A percentile compares a stretch with the other conserved stretches of the same genome.
Evolutionary conservation across 2,888 invertebrate genomes (phyloP).

Genomic region (Napeogenes sylphis): DNA sequence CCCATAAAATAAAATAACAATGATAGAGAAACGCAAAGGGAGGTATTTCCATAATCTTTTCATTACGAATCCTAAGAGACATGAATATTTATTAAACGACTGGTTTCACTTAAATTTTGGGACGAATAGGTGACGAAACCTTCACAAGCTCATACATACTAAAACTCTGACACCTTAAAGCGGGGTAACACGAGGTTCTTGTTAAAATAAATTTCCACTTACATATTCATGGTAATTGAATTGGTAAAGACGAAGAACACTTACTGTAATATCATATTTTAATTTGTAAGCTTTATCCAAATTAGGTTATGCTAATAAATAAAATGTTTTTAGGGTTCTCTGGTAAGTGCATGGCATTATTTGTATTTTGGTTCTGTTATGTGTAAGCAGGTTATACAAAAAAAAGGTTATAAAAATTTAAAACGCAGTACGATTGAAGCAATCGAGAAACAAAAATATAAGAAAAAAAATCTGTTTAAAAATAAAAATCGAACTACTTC

Average conservation of each 20-base stretch:
- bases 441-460: no score
- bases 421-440: no score
- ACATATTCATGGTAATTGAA: not conserved
- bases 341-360: no score
- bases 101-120: constrained; percentile 30
- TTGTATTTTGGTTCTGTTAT: no score
- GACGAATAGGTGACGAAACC: constrained; percentile 22
- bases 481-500: no score
- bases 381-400: no score
- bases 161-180: not conserved
- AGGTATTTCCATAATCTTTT: constrained; percentile 32
- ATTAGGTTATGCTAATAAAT: no score
- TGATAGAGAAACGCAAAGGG: constrained; percentile 22
- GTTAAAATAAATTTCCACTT: not conserved
- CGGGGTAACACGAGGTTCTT: not conserved
- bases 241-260: not conserved
- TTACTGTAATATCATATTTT: no score
- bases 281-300: no score
- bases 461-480: no score
- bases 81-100: constrained; percentile 37
- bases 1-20: constrained; percentile 13
- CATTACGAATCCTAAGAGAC: constrained; percentile 29
- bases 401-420: no score
- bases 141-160: constrained; percentile 4
- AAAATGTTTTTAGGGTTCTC: no score